phyloP scores from a whole-genome alignment of 2,888 invertebrate species.

The Octonoba sinensis region DNA sequence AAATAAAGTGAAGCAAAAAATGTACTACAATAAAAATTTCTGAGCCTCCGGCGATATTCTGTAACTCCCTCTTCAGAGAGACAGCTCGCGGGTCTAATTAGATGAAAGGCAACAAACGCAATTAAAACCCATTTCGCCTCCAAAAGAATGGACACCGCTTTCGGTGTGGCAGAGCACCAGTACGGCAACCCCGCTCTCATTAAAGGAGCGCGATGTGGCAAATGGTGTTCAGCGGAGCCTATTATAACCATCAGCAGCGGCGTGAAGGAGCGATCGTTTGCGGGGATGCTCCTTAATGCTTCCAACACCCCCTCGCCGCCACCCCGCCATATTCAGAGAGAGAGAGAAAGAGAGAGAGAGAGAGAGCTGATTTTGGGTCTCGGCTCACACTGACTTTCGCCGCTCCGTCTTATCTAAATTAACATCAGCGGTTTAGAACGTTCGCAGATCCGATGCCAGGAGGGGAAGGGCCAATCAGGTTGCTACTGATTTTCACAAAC shows the following conservation, averaged over 20 bases:
- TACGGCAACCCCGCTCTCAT: conserved; percentile 42
- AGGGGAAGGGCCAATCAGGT: conserved; percentile 12
- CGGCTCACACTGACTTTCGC: conserved; percentile 30
- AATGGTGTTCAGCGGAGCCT: conserved; percentile 60
- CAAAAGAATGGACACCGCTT: no score
- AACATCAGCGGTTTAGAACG: conserved; percentile 43
- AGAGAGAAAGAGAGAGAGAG: conserved; percentile 18
- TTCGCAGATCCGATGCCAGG: conserved; percentile 32
- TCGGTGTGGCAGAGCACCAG: neutral
- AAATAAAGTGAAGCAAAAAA: no score
- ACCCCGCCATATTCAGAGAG: neutral
- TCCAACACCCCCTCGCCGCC: conserved; percentile 17
- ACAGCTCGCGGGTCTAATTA: no score
- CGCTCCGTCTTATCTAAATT: conserved; percentile 60
- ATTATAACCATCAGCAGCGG: conserved; percentile 59
- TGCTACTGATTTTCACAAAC: conserved; percentile 12
- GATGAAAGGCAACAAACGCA: no score
- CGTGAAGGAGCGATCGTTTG: conserved; percentile 60
- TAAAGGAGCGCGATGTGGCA: conserved; percentile 59
- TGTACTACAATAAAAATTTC: no score
- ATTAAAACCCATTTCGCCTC: no score
- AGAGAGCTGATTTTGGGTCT: conserved; percentile 45
- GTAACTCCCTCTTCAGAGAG: no score
- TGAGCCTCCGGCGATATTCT: no score
- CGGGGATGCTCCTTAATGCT: conserved; percentile 38